Evolutionary conservation across 1,140 invertebrate species (phyloP).

Genomic region (Centruroides vittatus): DNA sequence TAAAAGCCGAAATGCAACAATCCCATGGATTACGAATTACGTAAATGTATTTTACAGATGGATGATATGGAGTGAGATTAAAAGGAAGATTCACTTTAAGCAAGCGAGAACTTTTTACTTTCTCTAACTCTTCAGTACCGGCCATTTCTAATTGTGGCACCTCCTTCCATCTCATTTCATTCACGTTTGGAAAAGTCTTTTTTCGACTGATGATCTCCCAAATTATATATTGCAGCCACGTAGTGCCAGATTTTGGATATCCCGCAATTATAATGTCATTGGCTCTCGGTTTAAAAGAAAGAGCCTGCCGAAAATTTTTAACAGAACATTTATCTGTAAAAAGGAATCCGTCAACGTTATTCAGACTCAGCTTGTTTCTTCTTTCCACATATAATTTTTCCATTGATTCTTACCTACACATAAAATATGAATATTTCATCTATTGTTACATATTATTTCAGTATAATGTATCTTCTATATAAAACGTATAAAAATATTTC

Average conservation of each 20-base stretch:
- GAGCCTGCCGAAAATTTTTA: background rate
- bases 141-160: background rate
- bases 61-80: background rate
- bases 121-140: conserved; percentile 1
- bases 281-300: background rate
- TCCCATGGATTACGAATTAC: background rate
- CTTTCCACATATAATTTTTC: too few species aligned
- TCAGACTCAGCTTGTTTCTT: background rate
- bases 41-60: conserved; percentile 2
- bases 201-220: background rate
- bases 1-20: background rate
- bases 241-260: conserved; percentile 11
- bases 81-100: conserved; percentile 5
- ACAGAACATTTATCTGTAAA: background rate
- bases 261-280: conserved; percentile 12
- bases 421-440: too few species aligned
- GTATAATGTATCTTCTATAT: too few species aligned
- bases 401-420: too few species aligned
- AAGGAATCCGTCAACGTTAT: background rate
- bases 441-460: too few species aligned
- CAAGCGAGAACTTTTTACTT: background rate
- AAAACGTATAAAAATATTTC: too few species aligned
- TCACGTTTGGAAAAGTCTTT: background rate
- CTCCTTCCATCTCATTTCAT: background rate
- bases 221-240: conserved; percentile 7